Base-by-base conservation (phyloP, 2,797 vertebrate genomes). In the Ceyx erithaca region DNA sequence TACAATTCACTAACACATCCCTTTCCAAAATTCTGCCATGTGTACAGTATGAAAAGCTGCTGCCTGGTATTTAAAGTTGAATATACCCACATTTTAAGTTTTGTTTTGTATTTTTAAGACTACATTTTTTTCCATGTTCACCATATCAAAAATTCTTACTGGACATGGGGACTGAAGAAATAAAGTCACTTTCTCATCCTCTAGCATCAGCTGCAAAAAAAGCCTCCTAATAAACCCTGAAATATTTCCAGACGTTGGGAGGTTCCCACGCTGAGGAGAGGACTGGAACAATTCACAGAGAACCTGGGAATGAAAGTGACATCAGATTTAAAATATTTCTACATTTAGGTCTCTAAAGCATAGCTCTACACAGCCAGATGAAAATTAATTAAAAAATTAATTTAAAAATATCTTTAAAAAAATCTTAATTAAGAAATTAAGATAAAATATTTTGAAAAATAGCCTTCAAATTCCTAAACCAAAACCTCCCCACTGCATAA, bases 81-180 rank as follows among this genome's bases (percentile, higher is more conserved):
- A 45, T 31, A 63, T 25, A 55, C 2, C 7, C 15, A 8, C 7
- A 26, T 28, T 80, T 14, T 12, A 35, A 33, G 26, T 17, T 48
- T 12, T 48, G 5, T 8, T 46, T 51, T 63, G n/a, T n/a, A n/a
- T n/a, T 11, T 49, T 51, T 26, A 51, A 76, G 61, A 25, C 15
- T 72, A 69, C 16, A 81, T 64, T 68, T 72, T 72, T 80, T 62
- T 67, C 10, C 8, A 19, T 1, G 8, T 80, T 73, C 48, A 85
- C 35, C 16, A 49, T 75, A 84, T 48, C 2, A 80, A 90, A 82
- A 90, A 64, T 63, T 98, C 98, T 90, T 96, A 99, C 99, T 94
- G 99, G 99, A 96, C 99, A 99, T 4, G 99, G 99, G 25, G 99
- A 99, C 95, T 99, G 99, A 70, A 99, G 98, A 97, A 99, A 99